These are phyloP conservation scores for Melitaea cinxia DNA, from an alignment of 1,140 invertebrate genomes.

Conservation along the genomic window DNA sequence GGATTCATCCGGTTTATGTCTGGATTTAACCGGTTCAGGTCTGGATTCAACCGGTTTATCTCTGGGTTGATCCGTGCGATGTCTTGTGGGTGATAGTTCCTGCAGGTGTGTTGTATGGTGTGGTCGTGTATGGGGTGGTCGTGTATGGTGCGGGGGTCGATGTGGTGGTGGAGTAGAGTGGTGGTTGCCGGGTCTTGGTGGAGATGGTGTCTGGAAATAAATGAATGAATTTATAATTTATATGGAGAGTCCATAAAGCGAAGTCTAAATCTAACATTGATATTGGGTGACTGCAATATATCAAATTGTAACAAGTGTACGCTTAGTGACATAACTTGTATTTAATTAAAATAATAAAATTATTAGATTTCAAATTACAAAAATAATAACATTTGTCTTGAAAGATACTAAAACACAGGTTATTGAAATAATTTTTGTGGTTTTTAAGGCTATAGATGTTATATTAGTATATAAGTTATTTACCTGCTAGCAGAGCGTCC, in stretches of 20 bases:
- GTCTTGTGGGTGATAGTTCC: conserved; percentile 48
- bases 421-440: too few species aligned
- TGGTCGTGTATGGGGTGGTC: conserved; percentile 47
- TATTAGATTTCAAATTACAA: too few species aligned
- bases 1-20: conserved; percentile 51
- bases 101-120: conserved; percentile 58
- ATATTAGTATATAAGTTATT: too few species aligned
- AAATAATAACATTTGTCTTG: too few species aligned
- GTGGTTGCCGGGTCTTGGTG: conserved; percentile 72
- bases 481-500: conserved; percentile 71
- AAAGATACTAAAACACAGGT: too few species aligned
- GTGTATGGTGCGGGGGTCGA: conserved; percentile 62
- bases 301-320: too few species aligned
- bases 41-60: conserved; percentile 41
- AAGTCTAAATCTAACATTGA: too few species aligned
- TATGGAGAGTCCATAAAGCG: too few species aligned
- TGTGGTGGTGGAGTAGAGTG: conserved; percentile 70
- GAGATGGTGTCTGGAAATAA: conserved; percentile 64
- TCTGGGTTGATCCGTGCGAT: conserved; percentile 42
- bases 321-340: too few species aligned
- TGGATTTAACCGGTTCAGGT: conserved; percentile 48
- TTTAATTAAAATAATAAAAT: too few species aligned
- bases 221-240: not conserved
- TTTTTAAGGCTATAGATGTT: too few species aligned
- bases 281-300: too few species aligned